Evolutionary conservation across 1,140 invertebrate genomes (phyloP).

Genomic region (Antheraea pernyi): DNA sequence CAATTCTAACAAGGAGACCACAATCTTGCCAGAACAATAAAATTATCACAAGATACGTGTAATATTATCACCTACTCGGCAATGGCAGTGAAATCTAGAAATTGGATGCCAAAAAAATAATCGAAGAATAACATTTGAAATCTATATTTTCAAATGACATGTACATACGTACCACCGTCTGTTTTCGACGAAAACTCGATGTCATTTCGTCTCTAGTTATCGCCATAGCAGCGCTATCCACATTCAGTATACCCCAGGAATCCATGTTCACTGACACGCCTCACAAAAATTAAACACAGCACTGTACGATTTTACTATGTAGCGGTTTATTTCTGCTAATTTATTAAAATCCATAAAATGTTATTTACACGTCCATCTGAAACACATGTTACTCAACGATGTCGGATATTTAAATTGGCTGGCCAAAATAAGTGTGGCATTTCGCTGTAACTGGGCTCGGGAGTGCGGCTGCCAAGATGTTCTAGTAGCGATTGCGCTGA

Average conservation of each 20-base stretch:
- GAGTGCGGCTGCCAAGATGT: constrained; percentile 57
- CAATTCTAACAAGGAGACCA: no score
- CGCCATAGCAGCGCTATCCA: constrained; percentile 80
- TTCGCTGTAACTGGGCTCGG: constrained; percentile 70
- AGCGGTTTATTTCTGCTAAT: neutral
- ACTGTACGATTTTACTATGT: neutral
- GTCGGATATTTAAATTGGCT: constrained; percentile 73
- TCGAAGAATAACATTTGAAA: no score
- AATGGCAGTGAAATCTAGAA: no score
- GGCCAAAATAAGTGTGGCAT: constrained; percentile 78
- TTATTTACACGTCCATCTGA: constrained; percentile 1
- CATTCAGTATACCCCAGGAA: constrained; percentile 83
- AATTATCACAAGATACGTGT: no score
- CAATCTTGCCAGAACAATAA: no score
- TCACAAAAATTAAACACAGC: neutral
- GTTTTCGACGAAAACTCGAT: constrained; percentile 76
- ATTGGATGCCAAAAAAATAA: no score
- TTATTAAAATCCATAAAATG: neutral
- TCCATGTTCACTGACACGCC: constrained; percentile 70
- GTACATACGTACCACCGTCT: constrained; percentile 80
- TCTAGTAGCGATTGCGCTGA: constrained; percentile 60
- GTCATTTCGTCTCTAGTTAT: constrained; percentile 82
- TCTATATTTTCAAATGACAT: no score
- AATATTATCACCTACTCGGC: no score
- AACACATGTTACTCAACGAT: constrained; percentile 45